These are phyloP conservation scores for Delichon dasypus DNA, from an alignment of 2,797 vertebrate genomes.

Conservation along the genomic window DNA sequence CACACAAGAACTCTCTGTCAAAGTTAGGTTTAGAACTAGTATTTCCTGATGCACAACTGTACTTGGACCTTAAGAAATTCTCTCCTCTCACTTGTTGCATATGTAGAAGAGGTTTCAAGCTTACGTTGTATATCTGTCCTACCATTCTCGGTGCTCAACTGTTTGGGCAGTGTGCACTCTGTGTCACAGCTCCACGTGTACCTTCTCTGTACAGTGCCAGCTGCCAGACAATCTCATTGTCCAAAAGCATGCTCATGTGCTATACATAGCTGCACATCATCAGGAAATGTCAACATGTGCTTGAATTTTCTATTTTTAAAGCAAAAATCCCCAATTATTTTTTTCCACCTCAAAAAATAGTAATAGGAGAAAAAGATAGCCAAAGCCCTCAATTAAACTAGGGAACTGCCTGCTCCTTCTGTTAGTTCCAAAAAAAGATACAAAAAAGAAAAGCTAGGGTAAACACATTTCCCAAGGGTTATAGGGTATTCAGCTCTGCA, in stretches of 20 bases:
- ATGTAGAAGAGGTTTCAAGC: not conserved
- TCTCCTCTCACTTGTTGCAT: not conserved
- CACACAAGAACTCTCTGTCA: not conserved
- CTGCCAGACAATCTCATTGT: not conserved
- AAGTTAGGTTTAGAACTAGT: not conserved
- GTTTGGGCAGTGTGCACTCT: not conserved
- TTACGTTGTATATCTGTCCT: not conserved
- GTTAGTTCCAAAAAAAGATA: not conserved
- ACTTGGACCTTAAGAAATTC: not conserved
- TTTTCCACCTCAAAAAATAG: not conserved
- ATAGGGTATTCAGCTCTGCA: not conserved
- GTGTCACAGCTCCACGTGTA: not conserved
- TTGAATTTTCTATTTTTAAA: not conserved
- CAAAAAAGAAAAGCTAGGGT: not conserved
- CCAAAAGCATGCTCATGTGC: not conserved
- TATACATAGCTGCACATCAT: not conserved
- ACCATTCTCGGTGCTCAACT: not conserved
- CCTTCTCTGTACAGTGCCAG: not conserved
- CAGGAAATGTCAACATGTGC: not conserved
- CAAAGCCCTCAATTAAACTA: not conserved
- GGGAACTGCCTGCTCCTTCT: not conserved
- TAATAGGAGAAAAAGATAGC: not conserved
- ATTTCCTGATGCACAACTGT: not conserved
- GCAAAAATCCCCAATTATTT: not conserved
- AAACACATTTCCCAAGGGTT: not conserved